These are phyloP conservation scores for Eulemur rufifrons DNA, from an alignment of 2,113 vertebrate genomes.

Conservation along the genomic window DNA sequence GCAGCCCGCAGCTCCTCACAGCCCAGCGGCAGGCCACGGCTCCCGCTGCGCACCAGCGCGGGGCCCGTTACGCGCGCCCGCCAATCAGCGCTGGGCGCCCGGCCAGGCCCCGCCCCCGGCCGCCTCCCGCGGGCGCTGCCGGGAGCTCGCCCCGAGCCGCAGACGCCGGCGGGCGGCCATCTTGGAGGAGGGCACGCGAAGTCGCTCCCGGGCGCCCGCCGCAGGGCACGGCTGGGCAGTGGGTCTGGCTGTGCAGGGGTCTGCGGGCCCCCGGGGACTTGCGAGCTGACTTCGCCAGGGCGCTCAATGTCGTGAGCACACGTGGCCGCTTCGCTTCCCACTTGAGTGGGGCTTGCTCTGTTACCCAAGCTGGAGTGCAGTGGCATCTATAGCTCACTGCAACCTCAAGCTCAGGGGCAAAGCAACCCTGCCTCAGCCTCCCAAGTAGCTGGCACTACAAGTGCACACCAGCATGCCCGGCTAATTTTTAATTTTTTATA, in stretches of 20 bases:
- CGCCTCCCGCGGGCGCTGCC: background rate
- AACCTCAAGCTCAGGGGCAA: no score
- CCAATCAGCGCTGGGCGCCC: constrained; percentile 56
- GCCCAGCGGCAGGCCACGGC: background rate
- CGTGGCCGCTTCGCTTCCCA: background rate
- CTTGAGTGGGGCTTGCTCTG: no score
- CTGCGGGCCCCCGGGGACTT: rapidly evolving
- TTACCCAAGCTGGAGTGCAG: no score
- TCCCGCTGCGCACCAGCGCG: background rate
- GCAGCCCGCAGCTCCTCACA: background rate
- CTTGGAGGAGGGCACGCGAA: constrained; percentile 14
- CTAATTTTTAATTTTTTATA: no score
- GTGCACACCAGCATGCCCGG: no score
- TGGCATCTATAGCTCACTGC: no score
- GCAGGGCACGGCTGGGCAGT: rapidly evolving
- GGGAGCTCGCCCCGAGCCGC: background rate
- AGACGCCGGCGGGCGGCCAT: constrained; percentile 24
- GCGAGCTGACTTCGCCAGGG: rapidly evolving
- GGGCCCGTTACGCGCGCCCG: background rate
- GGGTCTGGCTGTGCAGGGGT: rapidly evolving
- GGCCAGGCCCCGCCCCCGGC: background rate
- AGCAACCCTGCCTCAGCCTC: no score
- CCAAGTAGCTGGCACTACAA: no score
- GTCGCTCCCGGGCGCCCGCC: rapidly evolving
- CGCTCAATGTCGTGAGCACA: rapidly evolving